Percentiles rank a stretch among this genome's conserved stretches.
Evolutionary conservation across 2,113 vertebrate species (phyloP).

Genomic region (Paradoxurus hermaphroditus): DNA sequence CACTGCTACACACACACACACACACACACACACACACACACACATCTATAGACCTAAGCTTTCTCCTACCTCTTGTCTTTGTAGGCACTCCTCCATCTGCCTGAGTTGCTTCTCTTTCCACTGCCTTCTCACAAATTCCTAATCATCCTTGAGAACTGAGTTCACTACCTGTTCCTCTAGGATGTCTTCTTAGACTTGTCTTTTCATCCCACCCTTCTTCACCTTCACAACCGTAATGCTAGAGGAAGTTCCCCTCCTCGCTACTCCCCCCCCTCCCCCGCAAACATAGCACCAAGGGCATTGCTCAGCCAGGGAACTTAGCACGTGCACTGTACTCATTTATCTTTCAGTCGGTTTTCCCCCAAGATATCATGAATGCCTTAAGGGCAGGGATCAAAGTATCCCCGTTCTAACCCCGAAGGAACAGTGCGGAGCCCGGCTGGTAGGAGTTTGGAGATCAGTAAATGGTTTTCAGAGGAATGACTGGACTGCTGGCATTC

Average conservation of each 20-base stretch:
- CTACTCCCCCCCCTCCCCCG: background rate
- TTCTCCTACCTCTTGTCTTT: background rate
- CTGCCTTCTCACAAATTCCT: background rate
- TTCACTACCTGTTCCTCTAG: background rate
- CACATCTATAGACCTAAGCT: background rate
- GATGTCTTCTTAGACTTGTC: background rate
- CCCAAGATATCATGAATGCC: background rate
- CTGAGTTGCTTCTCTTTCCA: background rate
- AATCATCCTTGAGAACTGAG: background rate
- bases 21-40: too few species aligned
- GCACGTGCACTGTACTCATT: background rate
- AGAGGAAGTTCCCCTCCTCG: background rate
- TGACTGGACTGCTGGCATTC: background rate
- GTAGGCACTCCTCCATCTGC: fast-evolving
- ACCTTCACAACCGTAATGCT: background rate
- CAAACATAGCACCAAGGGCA: background rate
- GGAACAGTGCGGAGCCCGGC: background rate
- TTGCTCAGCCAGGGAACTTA: background rate
- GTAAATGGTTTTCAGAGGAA: background rate
- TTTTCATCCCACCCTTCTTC: background rate
- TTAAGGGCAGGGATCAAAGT: background rate
- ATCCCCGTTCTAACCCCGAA: background rate
- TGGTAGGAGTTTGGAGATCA: background rate
- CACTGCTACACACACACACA: background rate
- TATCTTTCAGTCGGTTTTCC: background rate